A percentile compares a stretch with the other conserved stretches of the same genome.
Evolutionary conservation across 2,797 vertebrate genomes (phyloP).

Genomic region (Clarias pachynema): DNA sequence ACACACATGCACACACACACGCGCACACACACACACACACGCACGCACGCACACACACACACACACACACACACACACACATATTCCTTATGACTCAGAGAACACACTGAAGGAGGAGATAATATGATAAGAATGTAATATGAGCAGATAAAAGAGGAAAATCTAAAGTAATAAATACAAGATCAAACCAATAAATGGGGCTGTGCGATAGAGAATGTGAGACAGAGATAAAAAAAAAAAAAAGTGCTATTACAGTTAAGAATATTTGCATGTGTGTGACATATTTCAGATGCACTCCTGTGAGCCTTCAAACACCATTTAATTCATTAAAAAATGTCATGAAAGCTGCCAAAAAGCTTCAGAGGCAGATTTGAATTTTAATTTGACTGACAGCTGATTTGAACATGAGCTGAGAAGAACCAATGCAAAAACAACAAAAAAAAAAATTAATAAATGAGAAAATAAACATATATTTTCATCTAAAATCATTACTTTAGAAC

Average conservation of each 20-base stretch:
- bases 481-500: background rate
- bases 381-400: background rate
- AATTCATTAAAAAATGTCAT: background rate
- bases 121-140: constrained; percentile 56
- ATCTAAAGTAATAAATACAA: constrained; percentile 53
- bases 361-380: background rate
- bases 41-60: background rate
- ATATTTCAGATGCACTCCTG: background rate
- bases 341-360: background rate
- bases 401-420: background rate
- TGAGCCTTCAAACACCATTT: background rate
- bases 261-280: constrained; percentile 11
- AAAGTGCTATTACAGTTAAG: background rate
- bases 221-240: background rate
- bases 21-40: background rate
- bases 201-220: constrained; percentile 21
- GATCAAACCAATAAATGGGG: constrained; percentile 53
- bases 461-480: background rate
- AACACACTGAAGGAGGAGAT: constrained; percentile 47
- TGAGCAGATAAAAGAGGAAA: constrained; percentile 47
- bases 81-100: constrained; percentile 37
- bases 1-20: constrained; percentile 1
- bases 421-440: background rate
- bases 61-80: background rate
- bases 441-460: too few species aligned